phyloP scores from a whole-genome alignment of 2,113 vertebrate genomes.

The Pterocles orientalis region DNA sequence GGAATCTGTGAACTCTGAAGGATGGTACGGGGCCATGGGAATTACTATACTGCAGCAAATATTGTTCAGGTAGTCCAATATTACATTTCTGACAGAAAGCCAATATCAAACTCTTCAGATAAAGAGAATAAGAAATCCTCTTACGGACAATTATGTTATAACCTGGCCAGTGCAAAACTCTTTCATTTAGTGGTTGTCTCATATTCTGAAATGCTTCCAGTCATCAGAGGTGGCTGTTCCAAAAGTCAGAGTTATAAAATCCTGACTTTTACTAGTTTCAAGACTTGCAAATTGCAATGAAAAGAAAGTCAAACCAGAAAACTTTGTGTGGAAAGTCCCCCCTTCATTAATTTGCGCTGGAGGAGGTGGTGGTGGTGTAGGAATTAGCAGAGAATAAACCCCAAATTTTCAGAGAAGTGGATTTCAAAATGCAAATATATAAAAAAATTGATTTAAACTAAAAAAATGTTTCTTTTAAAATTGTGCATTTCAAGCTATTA shows the following conservation, averaged over 20 bases:
- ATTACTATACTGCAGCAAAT: not conserved
- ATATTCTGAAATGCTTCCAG: not conserved
- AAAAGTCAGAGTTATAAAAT: not conserved
- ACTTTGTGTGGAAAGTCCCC: not conserved
- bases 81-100: constrained; percentile 43
- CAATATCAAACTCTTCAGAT: not conserved
- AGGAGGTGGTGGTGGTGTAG: fast-evolving
- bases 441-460: not conserved
- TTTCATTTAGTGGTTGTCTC: not conserved
- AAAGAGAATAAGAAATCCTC: constrained; percentile 10
- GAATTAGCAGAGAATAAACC: not conserved
- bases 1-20: not conserved
- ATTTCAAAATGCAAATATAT: not conserved
- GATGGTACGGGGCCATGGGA: not conserved
- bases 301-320: not conserved
- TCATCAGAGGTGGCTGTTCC: not conserved
- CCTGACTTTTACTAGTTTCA: not conserved
- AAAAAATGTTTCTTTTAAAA: not conserved
- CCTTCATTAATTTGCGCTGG: not conserved
- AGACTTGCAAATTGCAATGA: not conserved
- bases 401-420: not conserved
- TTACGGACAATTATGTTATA: not conserved
- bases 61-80: not conserved
- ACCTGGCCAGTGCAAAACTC: not conserved
- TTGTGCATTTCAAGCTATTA: not conserved